Base-by-base conservation (phyloP, 2,113 vertebrate species). In the Salvelinus alpinus region DNA sequence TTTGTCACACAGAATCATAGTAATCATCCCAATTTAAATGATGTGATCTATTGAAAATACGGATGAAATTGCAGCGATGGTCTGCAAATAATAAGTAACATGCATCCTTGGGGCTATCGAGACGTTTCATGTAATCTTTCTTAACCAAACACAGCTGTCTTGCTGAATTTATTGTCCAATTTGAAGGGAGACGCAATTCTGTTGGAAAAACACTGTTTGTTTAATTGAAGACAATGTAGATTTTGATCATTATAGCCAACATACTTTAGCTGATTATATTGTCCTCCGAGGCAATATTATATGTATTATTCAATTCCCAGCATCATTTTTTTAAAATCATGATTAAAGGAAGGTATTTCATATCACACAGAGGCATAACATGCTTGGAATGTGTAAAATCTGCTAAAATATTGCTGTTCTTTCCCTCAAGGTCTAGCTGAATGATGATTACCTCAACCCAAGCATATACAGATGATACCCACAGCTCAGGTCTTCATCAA, bases 1-100 rank as follows among this genome's bases (percentile, higher is more conserved):
- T 88, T 84, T 77, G 77, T 78, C 67, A 77, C 64, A 67, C 64
- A 74, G 77, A 88, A 88, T 84, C 74, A 81, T 74, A 83, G 74
- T 68, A 66, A 76, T 79, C 64, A 78, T 78, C 77, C 57, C 48
- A 18, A 76, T 67, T 80, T 77, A 60, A 81, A 81, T 69, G 71
- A 11, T 71, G 47, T 60, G 75, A 80, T 82, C 74, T 80, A 51
- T 73, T 51, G 59, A 73, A 83, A 67, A 16, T 13, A 7, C 16
- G 44, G 62, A 51, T 72, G 25, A 80, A 76, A 80, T 29, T 54
- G 69, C 59, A 47, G 48, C 54, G 47, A 25, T 67, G 67, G 31
- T 74, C 77, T 78, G 31, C 73, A 31, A 76, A 64, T 73, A 57
- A 73, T 27, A 29, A 67, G 25, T 13, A 47, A 18, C 57, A 14